Evolutionary conservation across 2,888 invertebrate genomes (phyloP).

Genomic region (Oxycera nigricornis): DNA sequence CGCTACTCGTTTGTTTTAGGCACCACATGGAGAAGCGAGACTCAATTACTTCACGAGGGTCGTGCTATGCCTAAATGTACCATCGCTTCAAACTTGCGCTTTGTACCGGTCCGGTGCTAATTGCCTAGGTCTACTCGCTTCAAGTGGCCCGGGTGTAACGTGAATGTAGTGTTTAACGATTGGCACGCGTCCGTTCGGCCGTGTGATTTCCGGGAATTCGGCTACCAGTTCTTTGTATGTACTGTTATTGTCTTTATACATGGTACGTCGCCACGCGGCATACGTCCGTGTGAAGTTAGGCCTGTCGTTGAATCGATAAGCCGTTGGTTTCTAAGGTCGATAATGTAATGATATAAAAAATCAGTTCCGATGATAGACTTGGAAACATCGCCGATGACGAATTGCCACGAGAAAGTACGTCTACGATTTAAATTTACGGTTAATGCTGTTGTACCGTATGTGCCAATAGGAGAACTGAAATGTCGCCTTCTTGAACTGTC

Average conservation of each 20-base stretch:
- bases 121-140: not conserved
- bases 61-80: constrained; percentile 56
- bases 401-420: constrained; percentile 51
- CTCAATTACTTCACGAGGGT: constrained; percentile 58
- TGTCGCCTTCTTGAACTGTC: constrained; percentile 32
- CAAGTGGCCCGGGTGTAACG: not conserved
- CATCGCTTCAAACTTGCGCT: not conserved
- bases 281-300: not conserved
- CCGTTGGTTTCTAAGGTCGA: not conserved
- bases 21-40: constrained; percentile 56
- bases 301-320: not conserved
- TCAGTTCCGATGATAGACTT: constrained; percentile 52
- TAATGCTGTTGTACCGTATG: constrained; percentile 49
- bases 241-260: not conserved
- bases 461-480: constrained; percentile 50
- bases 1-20: constrained; percentile 52
- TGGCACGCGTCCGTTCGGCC: not conserved
- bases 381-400: constrained; percentile 51
- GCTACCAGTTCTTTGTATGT: not conserved
- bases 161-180: constrained; percentile 13
- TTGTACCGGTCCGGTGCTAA: not conserved
- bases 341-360: too few species aligned
- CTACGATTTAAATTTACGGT: constrained; percentile 51
- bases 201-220: not conserved
- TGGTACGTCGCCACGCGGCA: not conserved